Evolutionary conservation across 2,113 vertebrate genomes (phyloP).

Genomic region (Misgurnus mizolepis): DNA sequence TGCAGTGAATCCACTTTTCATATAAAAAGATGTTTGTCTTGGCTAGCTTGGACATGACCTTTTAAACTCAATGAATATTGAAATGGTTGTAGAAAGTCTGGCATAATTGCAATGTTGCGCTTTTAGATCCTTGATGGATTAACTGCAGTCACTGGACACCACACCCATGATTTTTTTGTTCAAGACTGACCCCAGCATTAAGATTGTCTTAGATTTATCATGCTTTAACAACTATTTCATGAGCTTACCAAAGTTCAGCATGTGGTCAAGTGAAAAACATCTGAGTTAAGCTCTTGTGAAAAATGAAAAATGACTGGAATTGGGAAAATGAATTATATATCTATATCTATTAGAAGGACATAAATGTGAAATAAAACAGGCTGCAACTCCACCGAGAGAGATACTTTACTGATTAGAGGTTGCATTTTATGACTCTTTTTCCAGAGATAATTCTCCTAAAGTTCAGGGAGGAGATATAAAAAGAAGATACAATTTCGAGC

Average conservation of each 20-base stretch:
- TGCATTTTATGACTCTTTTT: no score
- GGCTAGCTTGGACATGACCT: constrained; percentile 4
- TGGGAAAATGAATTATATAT: no score
- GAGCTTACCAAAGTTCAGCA: neutral
- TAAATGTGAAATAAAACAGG: no score
- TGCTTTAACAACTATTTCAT: neutral
- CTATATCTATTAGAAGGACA: no score
- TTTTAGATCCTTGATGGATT: constrained; percentile 35
- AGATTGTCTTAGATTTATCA: neutral
- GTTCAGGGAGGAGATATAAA: no score
- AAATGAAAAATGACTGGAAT: neutral
- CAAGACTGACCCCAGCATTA: neutral
- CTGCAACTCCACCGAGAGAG: no score
- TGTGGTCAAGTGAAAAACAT: neutral
- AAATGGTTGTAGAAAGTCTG: constrained; percentile 43
- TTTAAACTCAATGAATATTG: constrained; percentile 44
- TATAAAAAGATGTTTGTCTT: neutral
- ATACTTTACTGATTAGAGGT: no score
- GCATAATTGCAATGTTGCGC: constrained; percentile 14
- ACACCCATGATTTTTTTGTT: constrained; percentile 19
- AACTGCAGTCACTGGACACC: constrained; percentile 21
- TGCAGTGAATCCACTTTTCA: neutral
- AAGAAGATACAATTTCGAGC: no score
- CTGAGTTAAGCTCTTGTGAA: neutral
- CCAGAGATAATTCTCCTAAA: no score